Evolutionary conservation across 2,797 vertebrate species (phyloP).

Genomic region (Trichosurus vulpecula): DNA sequence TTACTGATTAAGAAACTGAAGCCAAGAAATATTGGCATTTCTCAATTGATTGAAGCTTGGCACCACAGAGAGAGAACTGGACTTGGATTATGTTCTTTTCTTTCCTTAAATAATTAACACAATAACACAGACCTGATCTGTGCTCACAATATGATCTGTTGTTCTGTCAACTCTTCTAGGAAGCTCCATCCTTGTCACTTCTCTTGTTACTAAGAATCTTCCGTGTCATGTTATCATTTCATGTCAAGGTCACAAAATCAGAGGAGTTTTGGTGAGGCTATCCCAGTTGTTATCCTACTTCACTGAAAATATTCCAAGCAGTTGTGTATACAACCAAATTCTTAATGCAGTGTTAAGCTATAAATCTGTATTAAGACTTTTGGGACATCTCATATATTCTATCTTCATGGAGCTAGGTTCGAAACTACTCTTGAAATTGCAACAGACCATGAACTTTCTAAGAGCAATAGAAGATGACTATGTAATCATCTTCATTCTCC

Average conservation of each 20-base stretch:
- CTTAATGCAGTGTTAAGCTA: not conserved
- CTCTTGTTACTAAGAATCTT: conserved; percentile 40
- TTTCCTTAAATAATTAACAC: not conserved
- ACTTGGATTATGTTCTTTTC: not conserved
- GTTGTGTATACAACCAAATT: not conserved
- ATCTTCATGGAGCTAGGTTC: not conserved
- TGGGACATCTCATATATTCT: conserved; percentile 9
- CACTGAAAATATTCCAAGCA: not conserved
- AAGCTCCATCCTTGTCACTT: not conserved
- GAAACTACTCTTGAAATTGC: not conserved
- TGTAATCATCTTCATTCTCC: not conserved
- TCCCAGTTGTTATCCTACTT: not conserved
- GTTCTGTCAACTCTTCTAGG: not conserved
- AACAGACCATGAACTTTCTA: not conserved
- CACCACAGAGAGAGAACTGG: not conserved
- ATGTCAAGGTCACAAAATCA: not conserved
- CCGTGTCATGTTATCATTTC: not conserved
- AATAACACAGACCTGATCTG: not conserved
- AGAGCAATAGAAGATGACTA: not conserved
- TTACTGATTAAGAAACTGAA: conserved; percentile 14
- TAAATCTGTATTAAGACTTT: not conserved
- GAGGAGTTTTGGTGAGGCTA: not conserved
- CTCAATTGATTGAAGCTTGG: not conserved
- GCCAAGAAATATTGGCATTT: not conserved
- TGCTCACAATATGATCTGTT: not conserved